Base-by-base conservation (phyloP, 1,140 invertebrate species). In the Grapholita molesta region DNA sequence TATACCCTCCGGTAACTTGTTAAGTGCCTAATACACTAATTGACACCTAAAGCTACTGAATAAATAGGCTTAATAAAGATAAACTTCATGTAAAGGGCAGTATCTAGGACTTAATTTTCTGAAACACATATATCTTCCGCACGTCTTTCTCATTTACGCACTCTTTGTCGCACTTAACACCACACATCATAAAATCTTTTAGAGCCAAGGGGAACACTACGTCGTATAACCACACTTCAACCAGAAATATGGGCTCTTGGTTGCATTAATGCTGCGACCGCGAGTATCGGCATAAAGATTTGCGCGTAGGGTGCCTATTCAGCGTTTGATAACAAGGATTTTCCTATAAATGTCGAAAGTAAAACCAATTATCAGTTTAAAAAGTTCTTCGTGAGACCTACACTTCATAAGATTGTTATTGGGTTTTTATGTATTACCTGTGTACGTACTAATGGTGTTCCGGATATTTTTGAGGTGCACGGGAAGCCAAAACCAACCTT, bases 231-330 rank as follows among this genome's bases (percentile, higher is more conserved):
- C 75, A 71, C 66, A 71, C 73, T 77, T 73, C 69, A 70, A 70
- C 70, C 67, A 78, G 35, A 55, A 66, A 75, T 70, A 70, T 30
- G 69, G 42, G 68, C 48, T 77, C 72, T 74, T 76, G 24, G 55
- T 25, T 61, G 55, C 77, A 79, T 74, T 71, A 42, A 53, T 66
- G 55, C 69, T 35, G 69, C 65, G 68, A 73, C 74, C 71, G 68
- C 67, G 70, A 61, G 35, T 66, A 72, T 74, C 67, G 69, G 64
- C 70, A 68, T 78, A 75, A 78, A 74, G 74, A 81, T 82, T 82
- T 82, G 77, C 73, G 74, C 11, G 52, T 71, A 64, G 48, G 28
- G 71, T 77, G 77, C 72, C 78, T 72, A 71, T 67, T 28, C 28
- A 15, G n/a, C 55, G 24, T 25, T 48, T 48, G 4, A 21, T 48